Evolutionary conservation across 2,888 invertebrate genomes (phyloP).

Genomic region (Pyrochroa serraticornis): DNA sequence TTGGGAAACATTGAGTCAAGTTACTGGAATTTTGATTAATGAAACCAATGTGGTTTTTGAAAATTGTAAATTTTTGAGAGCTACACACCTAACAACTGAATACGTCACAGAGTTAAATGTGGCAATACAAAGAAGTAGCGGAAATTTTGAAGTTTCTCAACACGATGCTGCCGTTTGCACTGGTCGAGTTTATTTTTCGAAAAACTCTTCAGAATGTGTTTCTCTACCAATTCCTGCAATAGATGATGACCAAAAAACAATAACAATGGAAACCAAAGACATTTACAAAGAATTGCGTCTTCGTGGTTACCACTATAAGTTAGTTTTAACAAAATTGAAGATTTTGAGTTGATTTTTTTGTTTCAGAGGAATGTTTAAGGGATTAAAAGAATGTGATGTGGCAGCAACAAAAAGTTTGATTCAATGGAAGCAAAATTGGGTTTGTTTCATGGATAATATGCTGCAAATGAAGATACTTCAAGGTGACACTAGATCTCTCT

Average conservation of each 20-base stretch:
- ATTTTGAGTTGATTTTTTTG: background rate
- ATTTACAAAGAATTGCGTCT: constrained; percentile 72
- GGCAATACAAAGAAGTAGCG: constrained; percentile 39
- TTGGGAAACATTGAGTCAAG: constrained; percentile 34
- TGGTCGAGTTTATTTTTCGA: constrained; percentile 34
- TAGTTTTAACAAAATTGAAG: background rate
- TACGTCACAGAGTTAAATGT: constrained; percentile 45
- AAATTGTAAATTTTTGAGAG: too few species aligned
- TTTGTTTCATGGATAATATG: constrained; percentile 87
- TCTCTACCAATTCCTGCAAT: background rate
- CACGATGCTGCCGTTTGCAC: background rate
- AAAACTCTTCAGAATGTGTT: constrained; percentile 27
- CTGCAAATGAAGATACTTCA: constrained; percentile 80
- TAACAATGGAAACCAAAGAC: constrained; percentile 62
- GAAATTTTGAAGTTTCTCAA: constrained; percentile 45
- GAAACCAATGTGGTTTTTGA: background rate
- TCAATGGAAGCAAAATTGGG: constrained; percentile 84
- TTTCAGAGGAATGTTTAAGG: constrained; percentile 41
- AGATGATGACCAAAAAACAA: constrained; percentile 53
- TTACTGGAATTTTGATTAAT: constrained; percentile 40
- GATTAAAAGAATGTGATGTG: constrained; percentile 33
- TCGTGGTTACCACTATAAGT: constrained; percentile 65
- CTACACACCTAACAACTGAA: constrained; percentile 70
- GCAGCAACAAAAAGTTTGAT: constrained; percentile 59
- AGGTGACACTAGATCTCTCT: constrained; percentile 69